phyloP scores from a whole-genome alignment of 2,113 vertebrate genomes.

The Malurus cyaneus region DNA sequence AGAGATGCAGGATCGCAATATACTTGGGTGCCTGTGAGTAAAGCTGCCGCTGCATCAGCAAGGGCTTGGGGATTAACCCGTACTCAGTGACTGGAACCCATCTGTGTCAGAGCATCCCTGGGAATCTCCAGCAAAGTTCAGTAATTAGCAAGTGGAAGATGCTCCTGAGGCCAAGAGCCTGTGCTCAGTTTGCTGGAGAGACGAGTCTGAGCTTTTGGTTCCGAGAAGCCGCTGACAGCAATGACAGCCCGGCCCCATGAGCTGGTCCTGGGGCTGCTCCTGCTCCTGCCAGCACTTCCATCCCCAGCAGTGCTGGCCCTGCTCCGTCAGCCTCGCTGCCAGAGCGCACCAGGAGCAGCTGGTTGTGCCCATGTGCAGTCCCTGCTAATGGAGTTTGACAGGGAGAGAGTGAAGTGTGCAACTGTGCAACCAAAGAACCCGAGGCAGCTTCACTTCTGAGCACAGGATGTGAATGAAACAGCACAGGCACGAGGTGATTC shows the following conservation, averaged over 20 bases:
- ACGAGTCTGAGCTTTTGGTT: not conserved
- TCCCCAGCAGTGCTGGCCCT: rapidly evolving
- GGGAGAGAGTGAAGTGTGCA: not conserved
- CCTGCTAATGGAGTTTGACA: not conserved
- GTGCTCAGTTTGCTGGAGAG: not conserved
- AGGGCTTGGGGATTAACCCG: not conserved
- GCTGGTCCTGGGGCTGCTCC: not conserved
- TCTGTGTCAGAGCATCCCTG: rapidly evolving
- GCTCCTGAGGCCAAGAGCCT: not conserved
- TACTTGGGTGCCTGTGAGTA: not conserved
- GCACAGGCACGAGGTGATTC: not conserved
- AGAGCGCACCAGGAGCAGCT: not conserved
- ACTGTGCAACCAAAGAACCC: not conserved
- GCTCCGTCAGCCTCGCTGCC: not conserved
- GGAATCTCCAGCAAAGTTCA: not conserved
- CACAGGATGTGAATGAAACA: not conserved
- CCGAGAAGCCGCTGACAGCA: rapidly evolving
- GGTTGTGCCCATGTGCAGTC: rapidly evolving
- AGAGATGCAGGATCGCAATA: rapidly evolving
- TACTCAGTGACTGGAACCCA: not conserved
- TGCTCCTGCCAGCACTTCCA: not conserved
- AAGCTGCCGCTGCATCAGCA: not conserved
- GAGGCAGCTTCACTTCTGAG: not conserved
- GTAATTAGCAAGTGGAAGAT: not conserved
- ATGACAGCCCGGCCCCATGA: rapidly evolving